Evolutionary conservation across 2,113 vertebrate species (phyloP), one percentile per base, ranked within the genome.

Genomic region (Sylvietta virens): DNA sequence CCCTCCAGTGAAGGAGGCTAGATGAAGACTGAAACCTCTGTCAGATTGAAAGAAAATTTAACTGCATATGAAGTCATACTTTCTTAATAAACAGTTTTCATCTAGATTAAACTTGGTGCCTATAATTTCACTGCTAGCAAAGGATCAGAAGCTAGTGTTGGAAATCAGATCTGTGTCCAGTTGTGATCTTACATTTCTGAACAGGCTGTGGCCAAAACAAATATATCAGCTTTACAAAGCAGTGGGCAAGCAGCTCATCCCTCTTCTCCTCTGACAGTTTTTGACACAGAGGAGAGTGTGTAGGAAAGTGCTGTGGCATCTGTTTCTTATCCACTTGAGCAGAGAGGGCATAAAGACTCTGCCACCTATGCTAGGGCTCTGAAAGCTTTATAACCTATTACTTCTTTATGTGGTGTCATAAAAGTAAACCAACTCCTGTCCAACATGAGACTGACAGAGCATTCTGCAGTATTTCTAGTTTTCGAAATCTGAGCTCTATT

Each of bases 371-470:
- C 47, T 54, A 67, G 56, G 35, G 76, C 47, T 76, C 54, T 93
- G 92, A 96, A 93, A 92, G 69, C 76, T 97, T 96, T 95, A 93
- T 80, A 85, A 94, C 62, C 74, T 94, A 80, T 94, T 96, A 92
- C 56, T 88, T 94, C 92, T 91, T 95, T 93, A 94, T 92, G 51
- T 88, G 60, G 79, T 94, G 51, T 62, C 56, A 33, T 96, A 95
- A 96, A 90, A 88, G 23, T 71, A 96, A 93, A 90, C 56, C 81
- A 92, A 90, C 87, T 60, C 74, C 85, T 86, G 71, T 86, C 82
- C 58, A 79, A 60, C 66, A 61, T 1, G 15, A 92, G 81, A 92
- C 78, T 91, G 95, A 94, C 65, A 87, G 89, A 72, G 13, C 26
- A 39, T 89, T 90, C 74, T 92, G 62, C n/a, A 64, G 19, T 69